Evolutionary conservation across 2,797 vertebrate genomes (phyloP).

Genomic region (Syndactyla subalaris): DNA sequence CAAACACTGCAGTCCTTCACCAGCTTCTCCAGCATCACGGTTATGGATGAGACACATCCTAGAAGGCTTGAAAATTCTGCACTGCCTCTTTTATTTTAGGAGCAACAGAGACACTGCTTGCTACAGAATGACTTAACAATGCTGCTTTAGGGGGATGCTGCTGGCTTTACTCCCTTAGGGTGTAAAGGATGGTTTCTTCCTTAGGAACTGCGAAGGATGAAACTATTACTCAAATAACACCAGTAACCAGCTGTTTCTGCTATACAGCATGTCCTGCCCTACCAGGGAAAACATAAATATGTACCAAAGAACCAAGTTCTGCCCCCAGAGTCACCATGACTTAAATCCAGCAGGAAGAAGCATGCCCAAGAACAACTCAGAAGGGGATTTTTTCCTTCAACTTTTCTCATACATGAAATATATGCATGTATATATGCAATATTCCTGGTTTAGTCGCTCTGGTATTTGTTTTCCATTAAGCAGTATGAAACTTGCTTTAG

Average conservation of each 20-base stretch:
- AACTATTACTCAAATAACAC: neutral
- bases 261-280: neutral
- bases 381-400: neutral
- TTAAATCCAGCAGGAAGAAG: neutral
- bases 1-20: neutral
- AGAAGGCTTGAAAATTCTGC: neutral
- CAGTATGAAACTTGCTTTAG: conserved; percentile 45
- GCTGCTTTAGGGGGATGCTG: neutral
- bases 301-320: neutral
- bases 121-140: neutral
- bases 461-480: conserved; percentile 59
- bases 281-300: neutral
- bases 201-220: neutral
- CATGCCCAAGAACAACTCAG: neutral
- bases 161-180: neutral
- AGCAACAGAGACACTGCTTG: neutral
- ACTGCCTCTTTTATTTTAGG: neutral
- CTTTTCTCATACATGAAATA: neutral
- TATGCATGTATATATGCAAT: neutral
- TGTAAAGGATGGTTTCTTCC: neutral
- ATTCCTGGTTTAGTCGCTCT: neutral
- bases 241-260: neutral
- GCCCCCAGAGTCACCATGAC: neutral
- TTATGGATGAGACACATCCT: accelerated
- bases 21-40: accelerated